These are phyloP conservation scores for Trichosurus vulpecula DNA, from an alignment of 2,797 vertebrate species.

Conservation along the genomic window DNA sequence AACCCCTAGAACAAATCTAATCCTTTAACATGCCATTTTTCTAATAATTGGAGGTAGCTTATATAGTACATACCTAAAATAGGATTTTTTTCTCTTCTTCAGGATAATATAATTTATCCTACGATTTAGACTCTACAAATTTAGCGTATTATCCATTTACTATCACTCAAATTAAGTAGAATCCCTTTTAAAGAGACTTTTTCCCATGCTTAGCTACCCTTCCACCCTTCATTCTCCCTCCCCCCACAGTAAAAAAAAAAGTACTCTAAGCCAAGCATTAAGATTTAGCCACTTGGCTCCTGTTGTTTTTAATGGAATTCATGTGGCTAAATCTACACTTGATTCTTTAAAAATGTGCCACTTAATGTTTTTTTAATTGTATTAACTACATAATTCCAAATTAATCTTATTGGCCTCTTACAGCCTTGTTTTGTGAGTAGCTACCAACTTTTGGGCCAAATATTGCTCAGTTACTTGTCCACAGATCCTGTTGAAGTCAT, in stretches of 20 bases:
- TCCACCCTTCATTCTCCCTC: neutral
- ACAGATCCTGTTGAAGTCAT: conserved; percentile 1
- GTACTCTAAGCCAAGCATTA: conserved; percentile 38
- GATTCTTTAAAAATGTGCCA: conserved; percentile 62
- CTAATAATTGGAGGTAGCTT: neutral
- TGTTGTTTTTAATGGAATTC: conserved; percentile 70
- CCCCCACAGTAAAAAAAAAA: neutral
- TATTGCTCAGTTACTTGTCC: conserved; percentile 9
- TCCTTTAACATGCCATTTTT: neutral
- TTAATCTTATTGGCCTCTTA: conserved; percentile 75
- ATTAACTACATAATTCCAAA: conserved; percentile 70
- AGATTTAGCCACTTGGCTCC: conserved; percentile 67
- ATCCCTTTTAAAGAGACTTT: neutral
- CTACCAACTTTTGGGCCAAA: conserved; percentile 39
- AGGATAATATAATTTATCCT: neutral
- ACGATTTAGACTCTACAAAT: neutral
- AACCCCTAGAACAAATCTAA: neutral
- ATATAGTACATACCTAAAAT: neutral
- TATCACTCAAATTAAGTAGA: neutral
- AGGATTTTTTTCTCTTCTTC: neutral
- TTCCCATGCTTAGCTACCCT: neutral
- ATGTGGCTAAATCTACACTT: conserved; percentile 73
- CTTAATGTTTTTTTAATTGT: conserved; percentile 74
- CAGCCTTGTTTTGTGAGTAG: conserved; percentile 49
- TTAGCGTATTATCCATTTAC: neutral